Base-by-base conservation (phyloP, 2,797 vertebrate genomes). In the Pseudochromis fuscus region DNA sequence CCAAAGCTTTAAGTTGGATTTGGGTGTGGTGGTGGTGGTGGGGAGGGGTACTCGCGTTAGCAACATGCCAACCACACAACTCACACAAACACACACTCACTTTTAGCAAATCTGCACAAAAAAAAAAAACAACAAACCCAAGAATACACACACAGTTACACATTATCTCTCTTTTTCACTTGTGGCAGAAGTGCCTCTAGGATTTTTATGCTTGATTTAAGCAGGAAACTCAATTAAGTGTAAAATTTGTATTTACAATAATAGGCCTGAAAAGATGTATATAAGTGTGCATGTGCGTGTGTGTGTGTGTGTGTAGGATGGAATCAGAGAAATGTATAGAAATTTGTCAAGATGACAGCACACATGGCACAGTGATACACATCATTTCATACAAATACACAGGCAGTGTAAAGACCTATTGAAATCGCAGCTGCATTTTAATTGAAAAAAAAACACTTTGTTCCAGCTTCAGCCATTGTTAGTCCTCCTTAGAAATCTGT, bases 1-100 rank as follows among this genome's bases (percentile, higher is more conserved):
- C 16, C 5, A 27, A 53, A 53, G 80, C 87, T 85, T 73, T 77
- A 72, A 79, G 68, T 81, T 87, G 86, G 75, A 85, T 89, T 83
- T 80, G 86, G 75, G 84, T 89, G 82, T 80, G 42, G 55, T 64
- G 57, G 38, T n/a, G 51, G 44, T 50, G 50, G 51, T 33, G 59
- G 45, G 61, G 68, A 57, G 58, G 50, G 24, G 51, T 25, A n/a
- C 28, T 79, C 37, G 37, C 56, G 4, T 53, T 45, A n/a, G 74
- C 59, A 57, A 59, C 53, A 77, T 57, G 50, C 56, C 65, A 76
- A 60, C 25, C 21, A 12, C 24, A 71, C 48, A 72, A 64, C n/a
- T 68, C 69, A 67, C 8, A 72, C 55, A 79, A 52, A 68, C 63
- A 80, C 58, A 74, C 63, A 50, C 28, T 30, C 12, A 49, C 19